Base-by-base conservation (phyloP, 2,888 invertebrate genomes). In the Pristionchus fissidentatus region DNA sequence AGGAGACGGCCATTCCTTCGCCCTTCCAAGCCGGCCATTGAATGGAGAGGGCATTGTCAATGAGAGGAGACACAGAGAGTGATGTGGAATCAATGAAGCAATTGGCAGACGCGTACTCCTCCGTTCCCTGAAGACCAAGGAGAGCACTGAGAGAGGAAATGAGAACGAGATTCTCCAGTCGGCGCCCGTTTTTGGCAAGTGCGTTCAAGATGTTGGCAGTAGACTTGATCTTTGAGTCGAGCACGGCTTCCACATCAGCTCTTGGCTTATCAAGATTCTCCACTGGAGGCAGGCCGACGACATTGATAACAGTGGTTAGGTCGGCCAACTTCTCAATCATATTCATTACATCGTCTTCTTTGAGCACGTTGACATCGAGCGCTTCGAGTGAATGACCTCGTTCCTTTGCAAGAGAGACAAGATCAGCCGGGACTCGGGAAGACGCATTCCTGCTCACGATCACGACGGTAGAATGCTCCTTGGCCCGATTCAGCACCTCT, bases 21-120 rank as follows among this genome's bases (percentile, higher is more conserved):
- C 79, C 83, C 73, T 84, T 84, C 77, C 87, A 83, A 3, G 86
- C 84, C 4, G 88, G 88, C 60, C 87, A 83, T 8, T 85, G 84
- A 13, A 88, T 41, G 8, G 84, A 80, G 15, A 86, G 60, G 8
- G 88, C 38, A 10, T 38, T 38, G 13, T 52, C 55, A 32, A 87
- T 35, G 46, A 52, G 38, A 1, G 35, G 22, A 22, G 84, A 73
- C 22, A 52, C 52, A 19, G 79, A 52, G n/a, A 52, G 2, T 0
- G 87, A 46, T 0, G 89, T 55, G 15, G 84, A 60, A 60, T 90
- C 89, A 4, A 89, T 83, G 79, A 85, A 90, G 29, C 84, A 75
- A 73, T 90, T 91, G 32, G 89, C 89, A 62, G 89, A 84, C 0
- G 89, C 87, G 77, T 91, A 91, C 57, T 89, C 88, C 29, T 85